These are phyloP conservation scores for Drosophila pandora DNA, from an alignment of 1,140 invertebrate species.

Conservation along the genomic window DNA sequence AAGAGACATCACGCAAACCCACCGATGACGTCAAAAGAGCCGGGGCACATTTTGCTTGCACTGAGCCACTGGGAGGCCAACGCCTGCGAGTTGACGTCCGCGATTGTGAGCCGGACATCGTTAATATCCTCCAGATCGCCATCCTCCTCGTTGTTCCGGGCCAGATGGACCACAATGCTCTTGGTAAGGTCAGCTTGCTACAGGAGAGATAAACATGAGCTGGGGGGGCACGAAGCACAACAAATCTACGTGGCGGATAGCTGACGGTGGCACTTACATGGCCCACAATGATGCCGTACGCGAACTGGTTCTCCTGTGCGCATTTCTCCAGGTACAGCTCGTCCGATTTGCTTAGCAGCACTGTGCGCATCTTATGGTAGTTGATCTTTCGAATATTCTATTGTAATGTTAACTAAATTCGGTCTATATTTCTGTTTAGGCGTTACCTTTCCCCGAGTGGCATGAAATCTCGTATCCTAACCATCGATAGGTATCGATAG, in stretches of 20 bases:
- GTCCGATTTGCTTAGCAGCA: slow-evolving; percentile 74
- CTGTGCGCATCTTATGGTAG: slow-evolving; percentile 64
- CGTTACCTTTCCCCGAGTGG: not conserved
- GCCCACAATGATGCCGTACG: slow-evolving; percentile 76
- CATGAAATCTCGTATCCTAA: not conserved
- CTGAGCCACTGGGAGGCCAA: slow-evolving; percentile 76
- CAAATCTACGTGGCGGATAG: slow-evolving; percentile 63
- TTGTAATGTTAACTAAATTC: slow-evolving; percentile 35
- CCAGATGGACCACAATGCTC: slow-evolving; percentile 74
- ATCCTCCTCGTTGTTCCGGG: slow-evolving; percentile 76
- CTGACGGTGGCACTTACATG: slow-evolving; percentile 60
- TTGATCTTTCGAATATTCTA: slow-evolving; percentile 3
- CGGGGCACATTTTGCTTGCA: slow-evolving; percentile 81
- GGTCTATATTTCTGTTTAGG: slow-evolving; percentile 11
- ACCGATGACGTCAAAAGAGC: slow-evolving; percentile 81
- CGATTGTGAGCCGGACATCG: slow-evolving; percentile 48
- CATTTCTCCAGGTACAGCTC: slow-evolving; percentile 79
- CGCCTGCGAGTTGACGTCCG: slow-evolving; percentile 71
- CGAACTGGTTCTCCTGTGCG: slow-evolving; percentile 72
- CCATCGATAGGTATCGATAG: not conserved
- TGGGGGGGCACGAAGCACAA: slow-evolving; percentile 9
- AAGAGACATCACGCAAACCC: slow-evolving; percentile 7
- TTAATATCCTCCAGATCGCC: slow-evolving; percentile 60
- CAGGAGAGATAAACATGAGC: slow-evolving; percentile 3
- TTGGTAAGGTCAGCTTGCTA: slow-evolving; percentile 74